A percentile compares a stretch with the other conserved stretches of the same genome.
These are phyloP conservation scores for Theocolax elegans DNA, from an alignment of 1,140 invertebrate genomes.

Conservation along the genomic window DNA sequence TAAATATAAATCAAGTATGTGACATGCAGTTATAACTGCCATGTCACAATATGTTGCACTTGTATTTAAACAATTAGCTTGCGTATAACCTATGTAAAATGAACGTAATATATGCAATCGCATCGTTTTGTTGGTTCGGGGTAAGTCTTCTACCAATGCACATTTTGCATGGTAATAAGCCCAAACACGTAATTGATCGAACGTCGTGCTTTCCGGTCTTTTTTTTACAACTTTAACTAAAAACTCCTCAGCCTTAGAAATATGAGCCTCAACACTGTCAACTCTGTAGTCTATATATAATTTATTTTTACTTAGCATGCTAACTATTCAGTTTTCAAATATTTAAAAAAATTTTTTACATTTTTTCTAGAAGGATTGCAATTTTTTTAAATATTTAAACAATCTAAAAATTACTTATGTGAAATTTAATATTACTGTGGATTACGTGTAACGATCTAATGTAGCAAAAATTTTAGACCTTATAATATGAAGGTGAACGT, in stretches of 20 bases:
- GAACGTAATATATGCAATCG: not conserved
- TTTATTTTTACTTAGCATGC: too few relatives aligned
- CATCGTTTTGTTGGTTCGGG: not conserved
- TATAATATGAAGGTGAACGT: too few relatives aligned
- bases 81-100: not conserved
- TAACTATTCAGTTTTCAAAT: not conserved
- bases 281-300: too few relatives aligned
- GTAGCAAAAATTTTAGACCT: too few relatives aligned
- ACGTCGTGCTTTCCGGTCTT: not conserved
- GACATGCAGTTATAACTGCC: too few relatives aligned
- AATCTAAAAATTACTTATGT: not conserved
- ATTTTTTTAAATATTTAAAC: not conserved
- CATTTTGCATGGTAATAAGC: not conserved
- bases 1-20: too few relatives aligned
- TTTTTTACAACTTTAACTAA: slow-evolving; percentile 1
- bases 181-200: not conserved
- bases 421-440: not conserved
- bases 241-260: not conserved
- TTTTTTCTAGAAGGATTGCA: not conserved
- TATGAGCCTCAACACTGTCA: too few relatives aligned
- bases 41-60: too few relatives aligned
- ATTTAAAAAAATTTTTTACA: not conserved
- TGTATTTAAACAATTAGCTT: not conserved
- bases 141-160: not conserved
- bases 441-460: too few relatives aligned